Base-by-base conservation (phyloP, 2,888 invertebrate genomes). In the Nebria brevicollis region DNA sequence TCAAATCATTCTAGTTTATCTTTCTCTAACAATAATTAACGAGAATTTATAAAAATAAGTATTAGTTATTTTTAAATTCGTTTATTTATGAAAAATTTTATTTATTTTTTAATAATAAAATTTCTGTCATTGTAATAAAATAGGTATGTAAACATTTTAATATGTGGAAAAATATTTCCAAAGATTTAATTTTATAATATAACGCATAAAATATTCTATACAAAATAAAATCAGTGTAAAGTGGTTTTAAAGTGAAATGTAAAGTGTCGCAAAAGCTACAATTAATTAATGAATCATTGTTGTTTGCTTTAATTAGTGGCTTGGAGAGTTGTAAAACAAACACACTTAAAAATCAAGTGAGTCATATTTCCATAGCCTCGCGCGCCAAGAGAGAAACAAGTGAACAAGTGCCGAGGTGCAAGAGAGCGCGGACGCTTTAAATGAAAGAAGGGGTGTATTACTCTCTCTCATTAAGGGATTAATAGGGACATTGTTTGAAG, bases 401-500 rank as follows among this genome's bases (percentile, higher is more conserved):
- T 80, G 75, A 76, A 77, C 72, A 72, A 54, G 80, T 25, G 83
- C 20, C 0, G 20, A 20, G 82, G 82, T 82, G 75, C 13, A 34
- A 72, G 73, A 0, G 26, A 72, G 41, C 4, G 13, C 3, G 4
- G 2, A 54, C 54, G 54, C 6, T 54, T 20, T 6, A 11, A 54
- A 54, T 7, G 7, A 13, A 54, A 7, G 54, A 54, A 54, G 54
- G 54, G 54, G 54, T 54, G 54, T 7, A 13, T 7, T 11, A 20
- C 8, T 11, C 11, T 54, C 54, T 84, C 87, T 88, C 88, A 88
- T 88, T 88, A 87, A 86, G 84, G 87, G 86, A 88, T 88, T 89
- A 88, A 88, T 88, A 88, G 88, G 88, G 88, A 88, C 88, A 88
- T 88, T 88, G 88, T 88, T 88, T 88, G 87, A 88, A 86, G 86